Percentiles rank a stretch among this genome's conserved stretches.
Evolutionary conservation across 2,888 invertebrate species (phyloP).

Genomic region (Acronicta psi): DNA sequence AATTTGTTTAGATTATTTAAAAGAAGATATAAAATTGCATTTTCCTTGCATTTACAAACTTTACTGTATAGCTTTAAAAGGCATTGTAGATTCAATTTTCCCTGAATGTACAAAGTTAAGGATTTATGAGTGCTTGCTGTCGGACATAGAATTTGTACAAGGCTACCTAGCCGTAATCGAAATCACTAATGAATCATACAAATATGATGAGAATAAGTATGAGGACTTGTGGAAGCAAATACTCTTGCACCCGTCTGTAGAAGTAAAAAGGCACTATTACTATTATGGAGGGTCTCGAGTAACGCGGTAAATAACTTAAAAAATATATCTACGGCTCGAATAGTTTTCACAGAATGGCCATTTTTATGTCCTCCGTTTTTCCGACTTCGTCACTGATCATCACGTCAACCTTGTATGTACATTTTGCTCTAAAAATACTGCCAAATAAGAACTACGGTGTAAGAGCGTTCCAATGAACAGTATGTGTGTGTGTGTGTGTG

Average conservation of each 20-base stretch:
- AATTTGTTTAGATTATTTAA: constrained; percentile 66
- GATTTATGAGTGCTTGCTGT: constrained; percentile 60
- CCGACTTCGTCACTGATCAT: too few relatives aligned
- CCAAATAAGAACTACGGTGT: too few relatives aligned
- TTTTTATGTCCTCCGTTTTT: too few relatives aligned
- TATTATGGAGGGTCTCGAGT: constrained; percentile 4
- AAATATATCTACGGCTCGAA: too few relatives aligned
- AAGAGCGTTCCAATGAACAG: too few relatives aligned
- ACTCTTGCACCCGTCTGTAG: constrained; percentile 63
- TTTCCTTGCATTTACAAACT: constrained; percentile 71
- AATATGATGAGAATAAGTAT: constrained; percentile 33
- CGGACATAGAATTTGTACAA: constrained; percentile 62
- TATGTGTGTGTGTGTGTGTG: too few relatives aligned
- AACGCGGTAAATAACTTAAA: too few relatives aligned
- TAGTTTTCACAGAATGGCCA: too few relatives aligned
- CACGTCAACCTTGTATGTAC: too few relatives aligned
- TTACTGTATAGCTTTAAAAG: constrained; percentile 61
- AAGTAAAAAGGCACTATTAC: constrained; percentile 60
- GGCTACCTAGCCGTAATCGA: constrained; percentile 67
- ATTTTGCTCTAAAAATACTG: too few relatives aligned
- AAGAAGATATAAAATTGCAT: constrained; percentile 64
- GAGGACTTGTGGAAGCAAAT: constrained; percentile 47
- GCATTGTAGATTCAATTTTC: constrained; percentile 36
- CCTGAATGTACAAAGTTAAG: constrained; percentile 25
- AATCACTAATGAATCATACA: constrained; percentile 39